Base-by-base conservation (phyloP, 2,113 vertebrate species). In the Stomatorhinus ivindoensis region DNA sequence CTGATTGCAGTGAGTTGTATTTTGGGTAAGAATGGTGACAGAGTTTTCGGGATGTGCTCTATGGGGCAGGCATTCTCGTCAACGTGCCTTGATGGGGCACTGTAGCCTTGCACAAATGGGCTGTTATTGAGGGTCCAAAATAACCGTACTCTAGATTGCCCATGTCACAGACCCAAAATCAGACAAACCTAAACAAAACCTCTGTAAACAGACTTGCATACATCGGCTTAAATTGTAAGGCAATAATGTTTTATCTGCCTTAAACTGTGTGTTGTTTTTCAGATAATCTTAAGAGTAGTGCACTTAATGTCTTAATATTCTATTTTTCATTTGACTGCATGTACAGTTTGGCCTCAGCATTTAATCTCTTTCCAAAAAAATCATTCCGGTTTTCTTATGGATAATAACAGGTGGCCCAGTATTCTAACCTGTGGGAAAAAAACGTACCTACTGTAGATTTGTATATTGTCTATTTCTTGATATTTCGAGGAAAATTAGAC, bases 401-500 rank as follows among this genome's bases (percentile, higher is more conserved):
- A 88, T 53, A 44, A 35, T 86, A 86, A 88, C 83, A 87, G 92
- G 53, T 31, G 90, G 92, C 93, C 90, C 91, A 92, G 91, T 92
- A 91, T 93, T 93, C 92, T 86, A 91, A 93, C 93, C 93, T 94
- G 93, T 93, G 93, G 93, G 93, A 85, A 73, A 92, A 92, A 93
- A 94, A 76, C n/a, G 10, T 65, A 93, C 93, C 93, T 94, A 92
- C 94, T 94, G 93, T 93, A 90, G 93, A 93, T 51, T 92, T 92
- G 84, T 90, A 88, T 69, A 91, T 86, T 35, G 27, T 17, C 90
- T 61, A 10, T 73, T 69, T 90, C 83, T 91, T 86, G 27, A 87
- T 88, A 53, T 42, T 88, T 80, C 44, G 48, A 88, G 46, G 44
- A 24, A 83, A 89, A 58, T 65, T 50, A 47, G 61, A 35, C n/a